These are phyloP conservation scores for Rattus rattus DNA, from an alignment of 2,113 vertebrate genomes.

Conservation along the genomic window DNA sequence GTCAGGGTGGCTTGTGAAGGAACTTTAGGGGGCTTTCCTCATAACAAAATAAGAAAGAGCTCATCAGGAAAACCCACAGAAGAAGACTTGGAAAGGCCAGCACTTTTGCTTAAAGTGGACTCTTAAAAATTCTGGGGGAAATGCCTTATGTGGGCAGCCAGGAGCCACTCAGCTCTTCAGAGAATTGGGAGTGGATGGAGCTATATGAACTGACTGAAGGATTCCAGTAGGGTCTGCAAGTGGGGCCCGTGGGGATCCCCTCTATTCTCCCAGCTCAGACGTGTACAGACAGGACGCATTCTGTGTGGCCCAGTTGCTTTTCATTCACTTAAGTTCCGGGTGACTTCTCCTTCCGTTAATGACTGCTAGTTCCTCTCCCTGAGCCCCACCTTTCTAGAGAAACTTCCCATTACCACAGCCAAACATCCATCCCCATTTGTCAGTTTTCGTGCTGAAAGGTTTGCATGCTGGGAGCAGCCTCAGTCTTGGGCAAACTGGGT, in stretches of 20 bases:
- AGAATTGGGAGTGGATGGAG: not conserved
- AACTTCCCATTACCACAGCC: not conserved
- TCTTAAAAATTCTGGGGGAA: not conserved
- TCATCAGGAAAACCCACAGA: not conserved
- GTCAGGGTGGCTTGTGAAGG: not conserved
- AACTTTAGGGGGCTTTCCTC: not conserved
- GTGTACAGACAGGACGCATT: not conserved
- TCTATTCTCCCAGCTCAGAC: not conserved
- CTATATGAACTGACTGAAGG: not conserved
- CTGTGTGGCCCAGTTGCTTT: not conserved
- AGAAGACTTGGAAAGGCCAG: not conserved
- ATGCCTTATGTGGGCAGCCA: not conserved
- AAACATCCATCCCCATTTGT: not conserved
- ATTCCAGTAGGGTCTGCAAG: not conserved
- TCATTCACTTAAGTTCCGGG: not conserved
- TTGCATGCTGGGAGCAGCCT: not conserved
- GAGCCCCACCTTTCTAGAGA: not conserved
- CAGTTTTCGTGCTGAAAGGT: not conserved
- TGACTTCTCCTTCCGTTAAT: not conserved
- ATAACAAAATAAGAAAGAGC: not conserved
- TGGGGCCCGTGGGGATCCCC: not conserved
- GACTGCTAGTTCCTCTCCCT: not conserved
- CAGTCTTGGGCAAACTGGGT: not conserved
- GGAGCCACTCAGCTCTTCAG: not conserved
- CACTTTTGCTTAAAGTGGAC: not conserved